A percentile compares a stretch with the other conserved stretches of the same genome.
Evolutionary conservation across 1,140 invertebrate genomes (phyloP).

Genomic region (Anthonomus grandis): DNA sequence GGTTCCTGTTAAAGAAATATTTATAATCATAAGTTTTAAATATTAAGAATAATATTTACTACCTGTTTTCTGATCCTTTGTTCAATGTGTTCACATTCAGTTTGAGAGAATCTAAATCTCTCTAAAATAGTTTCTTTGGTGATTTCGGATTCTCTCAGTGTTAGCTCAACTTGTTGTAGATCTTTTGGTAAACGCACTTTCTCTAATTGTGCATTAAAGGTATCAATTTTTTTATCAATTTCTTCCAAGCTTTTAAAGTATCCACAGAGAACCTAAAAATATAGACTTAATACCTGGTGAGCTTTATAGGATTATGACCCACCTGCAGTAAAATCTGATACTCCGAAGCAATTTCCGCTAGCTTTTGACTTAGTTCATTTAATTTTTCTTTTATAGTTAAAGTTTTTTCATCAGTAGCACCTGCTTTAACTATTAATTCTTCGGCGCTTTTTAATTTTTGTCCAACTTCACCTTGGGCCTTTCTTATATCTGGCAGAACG

Average conservation of each 20-base stretch:
- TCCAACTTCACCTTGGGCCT: conserved; percentile 68
- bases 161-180: conserved; percentile 51
- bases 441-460: conserved; percentile 65
- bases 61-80: conserved; percentile 62
- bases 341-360: conserved; percentile 66
- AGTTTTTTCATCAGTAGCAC: conserved; percentile 40
- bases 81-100: conserved; percentile 63
- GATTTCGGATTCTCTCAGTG: conserved; percentile 59
- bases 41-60: conserved; percentile 26
- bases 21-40: background rate
- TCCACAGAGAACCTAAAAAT: conserved; percentile 57
- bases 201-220: conserved; percentile 28
- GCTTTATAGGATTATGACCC: background rate
- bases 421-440: conserved; percentile 43
- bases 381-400: conserved; percentile 55
- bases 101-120: conserved; percentile 57
- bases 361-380: conserved; percentile 61
- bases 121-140: conserved; percentile 58
- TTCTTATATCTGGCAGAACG: conserved; percentile 61
- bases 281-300: conserved; percentile 2
- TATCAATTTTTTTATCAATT: conserved; percentile 51
- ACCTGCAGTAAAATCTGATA: conserved; percentile 69
- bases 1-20: conserved; percentile 59
- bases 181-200: conserved; percentile 47
- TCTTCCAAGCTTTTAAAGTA: conserved; percentile 68